phyloP scores from a whole-genome alignment of 1,140 invertebrate genomes.

The Helicoverpa armigera region DNA sequence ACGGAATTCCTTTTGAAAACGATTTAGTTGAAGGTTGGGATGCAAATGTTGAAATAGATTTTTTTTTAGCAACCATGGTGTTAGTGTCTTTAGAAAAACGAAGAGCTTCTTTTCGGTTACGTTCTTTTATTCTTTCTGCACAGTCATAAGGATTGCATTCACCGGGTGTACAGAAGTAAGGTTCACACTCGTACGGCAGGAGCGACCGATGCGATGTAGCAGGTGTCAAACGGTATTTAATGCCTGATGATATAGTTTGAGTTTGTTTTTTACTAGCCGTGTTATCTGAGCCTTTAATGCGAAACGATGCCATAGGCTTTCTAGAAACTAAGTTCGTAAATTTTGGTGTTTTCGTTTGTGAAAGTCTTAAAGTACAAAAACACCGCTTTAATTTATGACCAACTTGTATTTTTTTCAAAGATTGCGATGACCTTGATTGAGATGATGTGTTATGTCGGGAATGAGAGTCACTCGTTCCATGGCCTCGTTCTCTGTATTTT shows the following conservation, averaged over 20 bases:
- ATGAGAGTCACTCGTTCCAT: neutral
- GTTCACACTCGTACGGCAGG: constrained; percentile 4
- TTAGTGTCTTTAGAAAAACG: constrained; percentile 19
- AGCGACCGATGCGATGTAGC: neutral
- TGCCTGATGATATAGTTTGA: constrained; percentile 17
- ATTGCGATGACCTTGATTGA: constrained; percentile 16
- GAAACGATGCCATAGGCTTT: neutral
- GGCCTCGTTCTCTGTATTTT: neutral
- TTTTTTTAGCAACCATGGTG: neutral
- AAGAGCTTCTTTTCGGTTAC: neutral
- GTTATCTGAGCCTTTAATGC: neutral
- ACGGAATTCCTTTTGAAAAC: neutral
- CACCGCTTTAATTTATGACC: constrained; percentile 20
- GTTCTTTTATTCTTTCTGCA: constrained; percentile 2
- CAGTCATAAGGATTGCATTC: constrained; percentile 21
- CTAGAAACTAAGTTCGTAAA: neutral
- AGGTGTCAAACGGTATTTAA: neutral
- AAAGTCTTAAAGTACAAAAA: constrained; percentile 14
- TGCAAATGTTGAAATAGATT: neutral
- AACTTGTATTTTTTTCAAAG: neutral
- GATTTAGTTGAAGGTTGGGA: constrained; percentile 8
- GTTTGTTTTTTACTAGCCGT: neutral
- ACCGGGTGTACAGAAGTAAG: constrained; percentile 15
- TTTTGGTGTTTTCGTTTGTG: constrained; percentile 23
- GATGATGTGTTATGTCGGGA: neutral